Percentiles rank a stretch among this genome's conserved stretches.
Conservation (phyloP, 2,888 invertebrate species). For the Pristionchus mayeri region DNA sequence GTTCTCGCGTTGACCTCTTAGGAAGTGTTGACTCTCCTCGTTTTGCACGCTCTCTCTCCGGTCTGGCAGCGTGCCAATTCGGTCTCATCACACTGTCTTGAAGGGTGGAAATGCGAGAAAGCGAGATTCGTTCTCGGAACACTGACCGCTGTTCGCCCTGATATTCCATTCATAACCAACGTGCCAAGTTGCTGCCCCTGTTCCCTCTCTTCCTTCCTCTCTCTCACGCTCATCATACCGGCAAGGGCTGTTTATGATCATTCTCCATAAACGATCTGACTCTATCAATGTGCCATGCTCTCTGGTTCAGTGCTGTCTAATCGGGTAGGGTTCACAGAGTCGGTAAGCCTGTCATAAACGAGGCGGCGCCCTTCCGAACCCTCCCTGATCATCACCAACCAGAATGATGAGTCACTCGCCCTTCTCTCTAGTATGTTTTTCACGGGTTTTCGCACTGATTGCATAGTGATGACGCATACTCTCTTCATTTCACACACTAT, state of each 20-base stretch:
- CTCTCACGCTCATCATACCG: background rate
- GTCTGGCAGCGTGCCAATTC: background rate
- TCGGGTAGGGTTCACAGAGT: too few relatives aligned
- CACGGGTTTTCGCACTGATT: background rate
- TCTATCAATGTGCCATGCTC: background rate
- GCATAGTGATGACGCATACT: background rate
- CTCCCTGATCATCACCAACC: background rate
- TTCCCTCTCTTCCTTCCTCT: background rate
- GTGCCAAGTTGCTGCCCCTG: background rate
- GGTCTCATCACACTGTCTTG: too few relatives aligned
- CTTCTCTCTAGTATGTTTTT: conserved; percentile 7
- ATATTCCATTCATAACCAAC: background rate
- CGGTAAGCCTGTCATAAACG: too few relatives aligned
- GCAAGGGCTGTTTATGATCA: background rate
- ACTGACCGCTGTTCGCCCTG: background rate
- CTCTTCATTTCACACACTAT: too few relatives aligned
- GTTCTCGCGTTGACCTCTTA: background rate
- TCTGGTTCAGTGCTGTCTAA: background rate
- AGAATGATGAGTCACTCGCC: background rate
- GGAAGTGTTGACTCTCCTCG: background rate
- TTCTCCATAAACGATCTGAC: background rate
- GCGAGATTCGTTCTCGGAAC: background rate
- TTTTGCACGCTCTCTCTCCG: background rate
- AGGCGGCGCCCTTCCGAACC: background rate
- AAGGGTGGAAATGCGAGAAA: too few relatives aligned